These are phyloP conservation scores for Ypsolopha sequella DNA, from an alignment of 2,888 invertebrate genomes.

Conservation along the genomic window DNA sequence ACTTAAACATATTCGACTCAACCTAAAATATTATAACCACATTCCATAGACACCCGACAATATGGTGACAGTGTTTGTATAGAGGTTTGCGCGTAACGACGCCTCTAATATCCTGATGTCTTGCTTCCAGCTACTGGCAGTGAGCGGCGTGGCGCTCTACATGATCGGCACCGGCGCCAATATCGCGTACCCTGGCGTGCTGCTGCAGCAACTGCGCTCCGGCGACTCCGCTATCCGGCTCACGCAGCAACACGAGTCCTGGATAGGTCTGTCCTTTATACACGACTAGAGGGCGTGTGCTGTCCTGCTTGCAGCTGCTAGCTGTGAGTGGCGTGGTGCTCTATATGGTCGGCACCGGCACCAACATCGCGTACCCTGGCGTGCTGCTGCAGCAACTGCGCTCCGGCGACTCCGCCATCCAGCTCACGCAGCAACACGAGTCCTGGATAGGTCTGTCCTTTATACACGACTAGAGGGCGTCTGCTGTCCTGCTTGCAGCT, in stretches of 20 bases:
- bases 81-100: too few species aligned
- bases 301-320: conserved; percentile 32
- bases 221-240: conserved; percentile 34
- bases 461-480: not conserved
- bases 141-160: conserved; percentile 55
- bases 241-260: conserved; percentile 49
- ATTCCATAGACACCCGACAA: too few species aligned
- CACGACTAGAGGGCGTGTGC: not conserved
- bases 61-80: too few species aligned
- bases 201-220: conserved; percentile 44
- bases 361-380: conserved; percentile 58
- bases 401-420: conserved; percentile 28
- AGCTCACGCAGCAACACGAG: conserved; percentile 45
- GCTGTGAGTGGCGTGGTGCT: conserved; percentile 54
- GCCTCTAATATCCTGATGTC: too few species aligned
- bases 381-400: conserved; percentile 51
- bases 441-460: conserved; percentile 50
- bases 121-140: conserved; percentile 38
- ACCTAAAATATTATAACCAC: too few species aligned
- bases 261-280: conserved; percentile 39
- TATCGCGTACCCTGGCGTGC: conserved; percentile 56
- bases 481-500: conserved; percentile 28
- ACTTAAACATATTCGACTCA: too few species aligned
- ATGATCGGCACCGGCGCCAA: conserved; percentile 62
- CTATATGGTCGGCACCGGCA: conserved; percentile 62